phyloP scores from a whole-genome alignment of 2,888 invertebrate genomes.

The Morinoia aosen region DNA sequence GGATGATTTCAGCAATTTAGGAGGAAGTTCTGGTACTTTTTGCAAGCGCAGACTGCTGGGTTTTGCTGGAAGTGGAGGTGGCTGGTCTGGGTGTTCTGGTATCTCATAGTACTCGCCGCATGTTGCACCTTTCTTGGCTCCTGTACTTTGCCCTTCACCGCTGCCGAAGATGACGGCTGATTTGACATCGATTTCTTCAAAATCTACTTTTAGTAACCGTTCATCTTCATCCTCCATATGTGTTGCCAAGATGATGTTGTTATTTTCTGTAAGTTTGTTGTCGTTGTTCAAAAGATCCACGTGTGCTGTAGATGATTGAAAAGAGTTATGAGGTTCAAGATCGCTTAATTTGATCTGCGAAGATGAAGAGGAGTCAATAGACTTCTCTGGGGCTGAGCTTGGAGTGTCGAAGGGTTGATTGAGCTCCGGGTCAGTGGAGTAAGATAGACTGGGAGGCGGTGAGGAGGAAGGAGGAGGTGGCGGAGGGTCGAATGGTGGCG shows the following conservation, averaged over 20 bases:
- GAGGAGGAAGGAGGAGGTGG: conserved; percentile 58
- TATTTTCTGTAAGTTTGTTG: background rate
- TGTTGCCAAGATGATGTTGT: background rate
- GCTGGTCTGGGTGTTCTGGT: conserved; percentile 6
- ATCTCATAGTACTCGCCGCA: conserved; percentile 29
- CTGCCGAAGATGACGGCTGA: background rate
- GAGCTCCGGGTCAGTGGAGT: background rate
- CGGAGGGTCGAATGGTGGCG: conserved; percentile 58
- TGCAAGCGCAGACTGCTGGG: conserved; percentile 24
- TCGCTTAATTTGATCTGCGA: background rate
- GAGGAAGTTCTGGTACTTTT: conserved; percentile 36
- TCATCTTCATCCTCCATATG: background rate
- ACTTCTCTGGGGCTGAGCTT: background rate
- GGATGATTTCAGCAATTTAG: background rate
- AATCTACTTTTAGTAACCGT: background rate
- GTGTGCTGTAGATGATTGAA: background rate
- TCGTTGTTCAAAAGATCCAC: background rate
- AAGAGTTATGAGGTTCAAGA: background rate
- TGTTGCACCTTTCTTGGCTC: background rate
- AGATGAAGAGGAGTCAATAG: background rate
- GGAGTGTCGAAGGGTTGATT: background rate
- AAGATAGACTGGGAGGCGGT: background rate
- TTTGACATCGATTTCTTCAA: background rate
- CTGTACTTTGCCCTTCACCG: background rate
- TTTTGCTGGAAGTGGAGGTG: conserved; percentile 26